Conservation (phyloP, 2,113 vertebrate genomes). For the Prietella phreatophila region DNA sequence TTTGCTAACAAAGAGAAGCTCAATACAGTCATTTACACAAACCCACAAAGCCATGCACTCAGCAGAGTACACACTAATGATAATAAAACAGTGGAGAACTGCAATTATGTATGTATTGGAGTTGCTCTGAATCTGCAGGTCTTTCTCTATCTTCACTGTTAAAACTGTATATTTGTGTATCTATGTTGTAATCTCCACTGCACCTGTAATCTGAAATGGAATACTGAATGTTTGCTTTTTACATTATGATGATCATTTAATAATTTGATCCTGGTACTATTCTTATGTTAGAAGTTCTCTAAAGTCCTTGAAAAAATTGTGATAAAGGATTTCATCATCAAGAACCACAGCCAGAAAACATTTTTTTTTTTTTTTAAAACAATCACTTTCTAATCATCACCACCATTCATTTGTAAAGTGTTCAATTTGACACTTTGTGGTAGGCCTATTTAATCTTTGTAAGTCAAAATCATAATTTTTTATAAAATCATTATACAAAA, state of each 20-base stretch:
- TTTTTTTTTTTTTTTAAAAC: no score
- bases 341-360: background rate
- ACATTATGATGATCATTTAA: background rate
- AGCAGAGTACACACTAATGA: constrained; percentile 11
- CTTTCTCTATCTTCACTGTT: no score
- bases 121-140: background rate
- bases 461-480: no score
- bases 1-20: constrained; percentile 42
- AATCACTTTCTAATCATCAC: background rate
- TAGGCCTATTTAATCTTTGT: no score
- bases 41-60: constrained; percentile 20
- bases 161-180: background rate
- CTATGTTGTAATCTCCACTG: background rate
- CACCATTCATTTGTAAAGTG: no score
- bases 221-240: background rate
- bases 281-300: background rate
- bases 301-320: background rate
- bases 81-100: background rate
- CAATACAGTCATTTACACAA: constrained; percentile 38
- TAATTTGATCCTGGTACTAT: background rate
- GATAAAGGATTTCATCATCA: background rate
- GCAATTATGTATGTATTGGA: background rate
- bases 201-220: background rate
- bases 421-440: no score
- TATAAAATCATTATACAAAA: no score